phyloP scores from a whole-genome alignment of 2,797 vertebrate species.

The Anguilla megastoma region DNA sequence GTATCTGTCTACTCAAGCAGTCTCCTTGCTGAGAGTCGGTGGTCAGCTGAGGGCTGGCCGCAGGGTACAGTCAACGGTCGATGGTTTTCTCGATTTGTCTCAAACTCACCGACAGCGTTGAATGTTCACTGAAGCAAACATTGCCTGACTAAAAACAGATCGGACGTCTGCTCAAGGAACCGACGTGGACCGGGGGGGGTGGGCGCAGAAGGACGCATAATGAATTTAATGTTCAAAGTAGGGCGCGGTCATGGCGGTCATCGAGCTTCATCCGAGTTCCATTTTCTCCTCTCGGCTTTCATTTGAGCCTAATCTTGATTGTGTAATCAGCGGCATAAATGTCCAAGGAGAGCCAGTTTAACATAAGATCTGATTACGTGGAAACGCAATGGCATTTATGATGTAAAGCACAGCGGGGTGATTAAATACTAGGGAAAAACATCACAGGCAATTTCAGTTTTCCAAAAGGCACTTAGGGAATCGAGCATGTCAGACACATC shows the following conservation, averaged over 20 bases:
- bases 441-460: background rate
- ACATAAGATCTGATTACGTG: background rate
- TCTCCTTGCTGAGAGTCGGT: constrained; percentile 49
- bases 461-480: background rate
- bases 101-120: constrained; percentile 99
- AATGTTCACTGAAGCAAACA: constrained; percentile 89
- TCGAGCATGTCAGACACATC: background rate
- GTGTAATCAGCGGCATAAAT: background rate
- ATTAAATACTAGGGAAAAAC: background rate
- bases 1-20: constrained; percentile 54
- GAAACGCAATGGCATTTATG: background rate
- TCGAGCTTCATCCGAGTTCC: background rate
- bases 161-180: constrained; percentile 46
- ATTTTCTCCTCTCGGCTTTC: background rate
- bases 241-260: background rate
- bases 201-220: background rate
- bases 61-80: constrained; percentile 99
- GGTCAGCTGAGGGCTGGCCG: constrained; percentile 66
- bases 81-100: constrained; percentile 93
- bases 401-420: background rate
- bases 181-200: constrained; percentile 32
- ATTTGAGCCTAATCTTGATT: background rate
- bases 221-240: constrained; percentile 17
- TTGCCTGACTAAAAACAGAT: constrained; percentile 46
- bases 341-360: background rate